These are phyloP conservation scores for Ophthalmolycus amberensis DNA, from an alignment of 2,113 vertebrate species.

Conservation along the genomic window DNA sequence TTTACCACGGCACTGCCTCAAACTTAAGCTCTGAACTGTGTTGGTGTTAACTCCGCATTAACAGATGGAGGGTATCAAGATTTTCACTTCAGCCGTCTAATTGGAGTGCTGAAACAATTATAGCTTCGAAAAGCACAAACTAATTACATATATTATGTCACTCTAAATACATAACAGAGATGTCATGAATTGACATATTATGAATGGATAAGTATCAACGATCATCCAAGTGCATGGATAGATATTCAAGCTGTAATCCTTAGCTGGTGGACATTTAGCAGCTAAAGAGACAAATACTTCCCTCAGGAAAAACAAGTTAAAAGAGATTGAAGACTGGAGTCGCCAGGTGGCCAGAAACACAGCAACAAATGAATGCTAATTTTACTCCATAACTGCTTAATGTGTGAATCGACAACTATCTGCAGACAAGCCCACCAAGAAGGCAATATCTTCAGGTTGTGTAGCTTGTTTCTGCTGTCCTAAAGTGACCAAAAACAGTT, in stretches of 20 bases:
- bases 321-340: background rate
- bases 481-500: background rate
- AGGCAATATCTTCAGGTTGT: background rate
- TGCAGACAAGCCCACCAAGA: background rate
- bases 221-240: background rate
- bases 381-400: background rate
- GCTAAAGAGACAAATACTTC: background rate
- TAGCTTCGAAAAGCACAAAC: background rate
- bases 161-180: background rate
- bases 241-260: background rate
- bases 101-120: background rate
- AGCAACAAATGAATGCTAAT: slow-evolving; percentile 3
- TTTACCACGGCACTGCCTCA: slow-evolving; percentile 13
- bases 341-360: background rate
- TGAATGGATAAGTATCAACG: background rate
- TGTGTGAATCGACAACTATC: background rate
- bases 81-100: background rate
- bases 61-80: background rate
- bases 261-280: slow-evolving; percentile 1
- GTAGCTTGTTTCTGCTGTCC: background rate
- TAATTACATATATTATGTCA: background rate
- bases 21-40: slow-evolving; percentile 20
- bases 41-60: slow-evolving; percentile 7
- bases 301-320: background rate
- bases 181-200: background rate